A percentile compares a stretch with the other conserved stretches of the same genome.
Evolutionary conservation across 2,888 invertebrate genomes (phyloP).

Genomic region (Leptinotarsa peninsularis): DNA sequence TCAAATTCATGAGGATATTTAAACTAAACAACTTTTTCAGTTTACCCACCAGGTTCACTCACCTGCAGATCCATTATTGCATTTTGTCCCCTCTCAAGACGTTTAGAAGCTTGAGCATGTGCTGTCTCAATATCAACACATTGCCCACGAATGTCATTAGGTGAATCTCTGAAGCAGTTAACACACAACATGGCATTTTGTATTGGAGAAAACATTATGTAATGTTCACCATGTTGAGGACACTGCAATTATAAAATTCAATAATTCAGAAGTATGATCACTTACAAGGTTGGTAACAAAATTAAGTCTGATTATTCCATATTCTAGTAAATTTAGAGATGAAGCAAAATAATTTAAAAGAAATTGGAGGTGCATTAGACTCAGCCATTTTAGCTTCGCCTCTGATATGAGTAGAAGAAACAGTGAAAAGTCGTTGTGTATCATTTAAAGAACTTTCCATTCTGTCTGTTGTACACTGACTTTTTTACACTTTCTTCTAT

Average conservation of each 20-base stretch:
- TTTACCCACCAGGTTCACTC: not conserved
- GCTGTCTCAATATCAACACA: conserved; percentile 82
- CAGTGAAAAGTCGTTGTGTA: too few relatives aligned
- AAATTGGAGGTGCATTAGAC: too few relatives aligned
- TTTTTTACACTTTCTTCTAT: too few relatives aligned
- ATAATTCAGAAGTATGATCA: not conserved
- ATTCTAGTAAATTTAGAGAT: too few relatives aligned
- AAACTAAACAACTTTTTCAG: too few relatives aligned
- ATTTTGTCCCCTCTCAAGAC: conserved; percentile 74
- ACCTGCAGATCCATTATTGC: conserved; percentile 65
- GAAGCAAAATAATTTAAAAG: too few relatives aligned
- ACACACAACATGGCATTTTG: conserved; percentile 80
- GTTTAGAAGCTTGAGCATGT: conserved; percentile 77
- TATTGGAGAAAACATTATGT: conserved; percentile 79
- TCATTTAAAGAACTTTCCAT: too few relatives aligned
- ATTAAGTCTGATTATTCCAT: not conserved
- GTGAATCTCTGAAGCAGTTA: conserved; percentile 79
- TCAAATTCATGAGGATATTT: too few relatives aligned
- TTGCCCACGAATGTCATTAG: conserved; percentile 74
- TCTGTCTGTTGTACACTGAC: too few relatives aligned
- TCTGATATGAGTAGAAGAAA: too few relatives aligned
- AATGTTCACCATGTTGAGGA: conserved; percentile 77
- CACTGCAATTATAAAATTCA: conserved; percentile 65
- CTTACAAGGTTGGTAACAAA: not conserved
- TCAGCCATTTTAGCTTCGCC: too few relatives aligned